Base-by-base conservation (phyloP, 2,113 vertebrate genomes). In the Asarcornis scutulata region DNA sequence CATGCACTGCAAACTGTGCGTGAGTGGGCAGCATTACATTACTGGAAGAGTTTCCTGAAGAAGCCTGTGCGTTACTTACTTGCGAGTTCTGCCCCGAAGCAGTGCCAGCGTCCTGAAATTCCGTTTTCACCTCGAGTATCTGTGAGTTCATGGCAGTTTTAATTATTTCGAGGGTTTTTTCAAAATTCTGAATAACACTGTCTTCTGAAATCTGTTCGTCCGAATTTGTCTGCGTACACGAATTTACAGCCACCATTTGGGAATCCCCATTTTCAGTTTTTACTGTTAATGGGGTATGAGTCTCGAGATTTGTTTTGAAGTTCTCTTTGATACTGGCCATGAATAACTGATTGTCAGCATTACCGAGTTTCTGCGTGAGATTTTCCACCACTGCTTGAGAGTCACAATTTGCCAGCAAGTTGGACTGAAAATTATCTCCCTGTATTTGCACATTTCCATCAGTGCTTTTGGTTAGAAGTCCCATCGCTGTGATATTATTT, bases 291-390 rank as follows among this genome's bases (percentile, higher is more conserved):
- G 92, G 74, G 78, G 96, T 50, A 90, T 91, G 96, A 79, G 96
- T 87, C 11, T 97, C 96, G 14, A 96, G 92, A 81, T 86, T 97
- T 27, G 96, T 96, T 98, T 98, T 98, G 53, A 98, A 95, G 83
- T 97, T 98, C 76, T 98, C 98, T 98, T 98, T 98, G 80, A 99
- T 97, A 62, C 98, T 98, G 82, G 98, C 97, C 95, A 98, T 36
- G 52, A 99, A 95, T 88, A 99, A 98, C 91, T 99, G 99, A 97
- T 97, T 98, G 96, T 98, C 98, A 93, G 98, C 98, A 71, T 97
- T 98, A 94, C 89, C 99, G 69, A 99, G 97, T 50, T 98, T 98
- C 86, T 98, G 73, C 2, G 98, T 82, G 69, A 98, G 93, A 52
- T 97, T 98, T 96, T 98, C 98, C 83, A 98, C 91, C 50, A 98